Base-by-base conservation (phyloP, 23 tunicate species). In the Ascidia mentula region DNA sequence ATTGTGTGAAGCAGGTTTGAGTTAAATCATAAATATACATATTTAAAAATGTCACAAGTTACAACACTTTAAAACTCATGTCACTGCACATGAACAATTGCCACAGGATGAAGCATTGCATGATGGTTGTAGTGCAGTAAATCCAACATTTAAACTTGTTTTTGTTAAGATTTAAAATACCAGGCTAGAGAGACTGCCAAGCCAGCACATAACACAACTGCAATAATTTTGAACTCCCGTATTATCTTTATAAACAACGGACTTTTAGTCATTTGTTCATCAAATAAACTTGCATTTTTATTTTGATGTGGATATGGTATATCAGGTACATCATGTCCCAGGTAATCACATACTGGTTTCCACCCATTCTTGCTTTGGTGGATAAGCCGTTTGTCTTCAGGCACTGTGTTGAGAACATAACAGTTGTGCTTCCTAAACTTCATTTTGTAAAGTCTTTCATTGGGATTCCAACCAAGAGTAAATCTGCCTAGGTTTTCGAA, bases 271-370 rank as follows among this genome's bases (percentile, higher is more conserved):
- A 60, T 22, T 37, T 86, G 84, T 38, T 73, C 78, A 28, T 71
- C 22, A 36, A 86, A 86, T 12, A 86, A 35, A 40, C 80, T 79
- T 36, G 81, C 84, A 59, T 69, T 46, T 59, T 91, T 91, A 60
- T 91, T 91, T 72, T 82, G 74, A 59, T 91, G 97, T 18, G 97
- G 97, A 72, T 86, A 91, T 17, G 97, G 80, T 4, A 79, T 40
- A 17, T 32, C 72, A 31, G 97, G 97, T 7, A 81, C 24, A 17
- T 86, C 84, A 38, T 46, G 34, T 1, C 42, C 87, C n/a, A 86
- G 70, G 72, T 75, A 91, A 31, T 86, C 42, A 40, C 97, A 91
- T 40, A 91, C 18, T 18, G 83, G 71, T 22, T 31, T 33, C 97
- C 97, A 91, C 0, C 97, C 97, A 71, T 86, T 83, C 17, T 60